phyloP scores from a whole-genome alignment of 2,113 vertebrate species.

The Corythoichthys haematopterus region DNA sequence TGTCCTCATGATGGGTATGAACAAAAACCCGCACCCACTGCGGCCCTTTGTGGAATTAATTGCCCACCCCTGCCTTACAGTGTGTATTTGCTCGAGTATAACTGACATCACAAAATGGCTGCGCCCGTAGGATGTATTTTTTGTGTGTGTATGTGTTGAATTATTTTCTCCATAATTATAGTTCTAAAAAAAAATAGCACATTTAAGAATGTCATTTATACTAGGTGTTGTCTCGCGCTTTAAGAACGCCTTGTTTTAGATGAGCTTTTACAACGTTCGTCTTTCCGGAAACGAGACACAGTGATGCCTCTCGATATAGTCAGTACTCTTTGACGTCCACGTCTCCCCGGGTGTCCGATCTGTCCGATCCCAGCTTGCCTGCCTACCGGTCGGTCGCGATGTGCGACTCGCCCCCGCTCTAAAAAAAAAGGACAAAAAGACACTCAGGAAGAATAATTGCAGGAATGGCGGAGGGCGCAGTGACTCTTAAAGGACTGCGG shows the following conservation, averaged over 20 bases:
- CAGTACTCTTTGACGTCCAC: constrained; percentile 50
- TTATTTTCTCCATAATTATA: too few relatives aligned
- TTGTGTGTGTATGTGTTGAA: too few relatives aligned
- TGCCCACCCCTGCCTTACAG: too few relatives aligned
- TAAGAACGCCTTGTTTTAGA: not conserved
- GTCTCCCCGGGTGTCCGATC: constrained; percentile 58
- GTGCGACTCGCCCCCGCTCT: constrained; percentile 54
- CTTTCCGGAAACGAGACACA: constrained; percentile 8
- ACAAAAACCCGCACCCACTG: too few relatives aligned
- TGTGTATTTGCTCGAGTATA: too few relatives aligned
- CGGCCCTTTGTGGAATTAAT: too few relatives aligned
- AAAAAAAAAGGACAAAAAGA: constrained; percentile 36
- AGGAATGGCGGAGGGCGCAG: constrained; percentile 78
- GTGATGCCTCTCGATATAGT: constrained; percentile 5
- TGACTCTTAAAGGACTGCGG: constrained; percentile 76
- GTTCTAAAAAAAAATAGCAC: too few relatives aligned
- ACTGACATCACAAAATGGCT: too few relatives aligned
- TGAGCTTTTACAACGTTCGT: not conserved
- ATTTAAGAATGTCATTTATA: too few relatives aligned
- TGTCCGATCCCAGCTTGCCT: not conserved
- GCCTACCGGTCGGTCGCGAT: constrained; percentile 32
- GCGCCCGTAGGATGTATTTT: too few relatives aligned
- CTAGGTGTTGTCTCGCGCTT: too few relatives aligned
- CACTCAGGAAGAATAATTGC: constrained; percentile 60
- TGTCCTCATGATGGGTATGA: too few relatives aligned